A percentile compares a stretch with the other conserved stretches of the same genome.
Evolutionary conservation across 2,797 vertebrate genomes (phyloP).

Genomic region (Phoebastria nigripes): DNA sequence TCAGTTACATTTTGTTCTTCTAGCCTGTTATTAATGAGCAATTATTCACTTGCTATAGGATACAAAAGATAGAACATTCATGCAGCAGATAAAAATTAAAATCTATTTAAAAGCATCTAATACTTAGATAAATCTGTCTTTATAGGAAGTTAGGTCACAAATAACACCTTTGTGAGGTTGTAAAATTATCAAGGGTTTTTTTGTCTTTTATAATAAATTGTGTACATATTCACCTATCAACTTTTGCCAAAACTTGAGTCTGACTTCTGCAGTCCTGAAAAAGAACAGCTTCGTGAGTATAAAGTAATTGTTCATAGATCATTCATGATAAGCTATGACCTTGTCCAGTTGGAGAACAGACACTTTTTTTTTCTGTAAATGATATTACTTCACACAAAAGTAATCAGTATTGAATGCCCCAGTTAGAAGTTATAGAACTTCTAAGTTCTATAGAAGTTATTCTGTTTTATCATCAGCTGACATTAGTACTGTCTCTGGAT

Average conservation of each 20-base stretch:
- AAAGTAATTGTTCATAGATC: not conserved
- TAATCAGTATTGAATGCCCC: not conserved
- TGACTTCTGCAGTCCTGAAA: not conserved
- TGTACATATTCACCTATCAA: not conserved
- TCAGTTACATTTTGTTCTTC: conserved; percentile 38
- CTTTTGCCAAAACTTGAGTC: not conserved
- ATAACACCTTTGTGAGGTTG: not conserved
- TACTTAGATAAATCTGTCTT: not conserved
- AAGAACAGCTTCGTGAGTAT: not conserved
- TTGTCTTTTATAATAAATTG: not conserved
- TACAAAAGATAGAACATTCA: not conserved
- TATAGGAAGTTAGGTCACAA: not conserved
- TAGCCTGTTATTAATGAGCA: not conserved
- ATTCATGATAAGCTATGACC: not conserved
- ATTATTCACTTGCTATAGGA: conserved; percentile 2
- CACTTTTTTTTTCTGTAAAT: not conserved
- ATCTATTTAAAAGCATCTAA: not conserved
- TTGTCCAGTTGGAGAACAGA: not conserved
- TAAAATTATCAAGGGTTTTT: not conserved
- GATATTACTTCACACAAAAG: not conserved
- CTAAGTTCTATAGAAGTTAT: not conserved
- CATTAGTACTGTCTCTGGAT: not conserved
- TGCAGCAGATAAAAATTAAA: not conserved
- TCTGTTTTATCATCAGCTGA: not conserved
- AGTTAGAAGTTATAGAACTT: not conserved